These are phyloP conservation scores for Myotis yumanensis DNA, from an alignment of 2,113 vertebrate species.

Conservation along the genomic window DNA sequence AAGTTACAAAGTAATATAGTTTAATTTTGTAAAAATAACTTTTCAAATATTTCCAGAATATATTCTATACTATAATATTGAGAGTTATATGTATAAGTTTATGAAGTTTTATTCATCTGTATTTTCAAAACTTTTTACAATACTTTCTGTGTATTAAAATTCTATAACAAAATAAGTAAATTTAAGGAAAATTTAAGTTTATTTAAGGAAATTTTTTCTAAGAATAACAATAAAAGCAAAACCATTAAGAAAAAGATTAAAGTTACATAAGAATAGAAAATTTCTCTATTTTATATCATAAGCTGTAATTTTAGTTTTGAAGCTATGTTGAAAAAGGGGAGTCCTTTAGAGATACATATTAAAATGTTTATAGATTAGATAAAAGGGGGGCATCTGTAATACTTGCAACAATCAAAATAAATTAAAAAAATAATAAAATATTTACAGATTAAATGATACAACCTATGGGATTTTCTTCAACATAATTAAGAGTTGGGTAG, in stretches of 20 bases:
- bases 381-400: no score
- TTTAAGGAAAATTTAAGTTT: background rate
- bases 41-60: conserved; percentile 29
- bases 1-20: background rate
- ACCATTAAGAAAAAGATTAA: background rate
- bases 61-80: background rate
- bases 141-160: background rate
- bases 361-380: conserved; percentile 20
- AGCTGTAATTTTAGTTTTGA: conserved; percentile 29
- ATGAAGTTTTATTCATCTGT: background rate
- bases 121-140: conserved; percentile 34
- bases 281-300: background rate
- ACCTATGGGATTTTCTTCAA: background rate
- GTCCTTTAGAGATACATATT: background rate
- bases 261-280: background rate
- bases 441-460: background rate
- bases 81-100: background rate
- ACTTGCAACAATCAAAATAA: no score
- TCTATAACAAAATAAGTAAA: conserved; percentile 2
- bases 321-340: background rate
- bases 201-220: background rate
- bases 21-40: conserved; percentile 43
- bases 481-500: background rate
- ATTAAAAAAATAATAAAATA: background rate
- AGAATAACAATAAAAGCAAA: background rate